Base-by-base conservation (phyloP, 2,797 vertebrate genomes). In the Pangasius larnaudii region DNA sequence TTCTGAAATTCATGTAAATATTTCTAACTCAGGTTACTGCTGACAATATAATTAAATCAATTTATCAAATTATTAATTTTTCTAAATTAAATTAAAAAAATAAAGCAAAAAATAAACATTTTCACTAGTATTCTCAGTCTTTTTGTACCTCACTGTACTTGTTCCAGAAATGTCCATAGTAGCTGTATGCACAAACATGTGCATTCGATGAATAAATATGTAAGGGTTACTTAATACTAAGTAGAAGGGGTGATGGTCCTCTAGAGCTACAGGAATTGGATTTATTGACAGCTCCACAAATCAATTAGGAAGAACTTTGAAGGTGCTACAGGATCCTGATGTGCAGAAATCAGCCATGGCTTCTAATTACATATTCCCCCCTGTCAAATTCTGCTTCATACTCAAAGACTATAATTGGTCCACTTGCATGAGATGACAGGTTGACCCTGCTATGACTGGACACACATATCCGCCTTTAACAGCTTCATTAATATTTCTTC, bases 211-310 rank as follows among this genome's bases (percentile, higher is more conserved):
- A 4, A 49, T 77, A n/a, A 42, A 24, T 42, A 13, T 72, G 9
- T 74, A 24, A 24, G 85, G 85, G 84, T 84, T 69, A 42, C 49
- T 78, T 83, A 87, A 36, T 49, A 39, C 85, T 56, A 86, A 22
- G 56, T 14, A 7, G 5, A 36, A 6, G n/a, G 16, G 33, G 8
- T 75, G 82, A 78, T 85, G 85, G 1, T 91, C 91, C 91, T 93
- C 90, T 79, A 92, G 93, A 92, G 91, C 94, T 92, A 91, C 92
- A 95, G 94, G 95, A 96, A 93, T 94, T 94, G 93, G 93, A 92
- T 86, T 84, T 93, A 94, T 93, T 91, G 93, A 96, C 92, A 93
- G 89, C 92, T 91, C 85, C 91, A 30, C 0, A 88, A 92, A 96
- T 96, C 95, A 91, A 95, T 95, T 24, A 74, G 22, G 39, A 42